Percentiles rank a stretch among this genome's conserved stretches.
These are phyloP conservation scores for Pterophyllum scalare DNA, from an alignment of 2,113 vertebrate species.

Conservation along the genomic window DNA sequence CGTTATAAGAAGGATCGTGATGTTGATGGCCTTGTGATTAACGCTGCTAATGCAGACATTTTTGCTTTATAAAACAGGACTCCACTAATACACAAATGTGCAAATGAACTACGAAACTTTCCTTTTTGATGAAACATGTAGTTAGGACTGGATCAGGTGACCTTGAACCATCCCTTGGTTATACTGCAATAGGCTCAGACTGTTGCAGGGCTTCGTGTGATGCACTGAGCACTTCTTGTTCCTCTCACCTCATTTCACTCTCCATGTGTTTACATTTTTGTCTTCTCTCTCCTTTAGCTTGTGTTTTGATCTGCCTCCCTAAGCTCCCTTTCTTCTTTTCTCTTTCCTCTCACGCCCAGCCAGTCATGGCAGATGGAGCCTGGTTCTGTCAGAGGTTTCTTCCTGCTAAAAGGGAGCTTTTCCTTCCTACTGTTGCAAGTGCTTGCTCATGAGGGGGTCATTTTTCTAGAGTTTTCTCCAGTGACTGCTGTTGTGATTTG, in stretches of 20 bases:
- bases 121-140: not conserved
- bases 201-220: not conserved
- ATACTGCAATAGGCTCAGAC: not conserved
- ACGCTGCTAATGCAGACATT: not conserved
- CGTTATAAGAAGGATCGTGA: no score
- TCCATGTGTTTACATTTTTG: not conserved
- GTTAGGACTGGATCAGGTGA: not conserved
- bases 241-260: not conserved
- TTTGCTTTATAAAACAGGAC: no score
- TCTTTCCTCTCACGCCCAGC: not conserved
- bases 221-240: not conserved
- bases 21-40: not conserved
- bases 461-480: not conserved
- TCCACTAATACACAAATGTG: not conserved
- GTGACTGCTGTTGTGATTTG: not conserved
- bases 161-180: not conserved
- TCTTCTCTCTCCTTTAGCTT: not conserved
- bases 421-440: not conserved
- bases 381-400: not conserved
- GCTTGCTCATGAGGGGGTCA: not conserved
- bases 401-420: not conserved
- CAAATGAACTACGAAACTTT: not conserved
- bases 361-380: not conserved
- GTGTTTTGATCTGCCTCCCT: not conserved
- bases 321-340: not conserved